These are phyloP conservation scores for Caenorhabditis drosophilae DNA, from an alignment of 2,888 invertebrate genomes.

Conservation along the genomic window DNA sequence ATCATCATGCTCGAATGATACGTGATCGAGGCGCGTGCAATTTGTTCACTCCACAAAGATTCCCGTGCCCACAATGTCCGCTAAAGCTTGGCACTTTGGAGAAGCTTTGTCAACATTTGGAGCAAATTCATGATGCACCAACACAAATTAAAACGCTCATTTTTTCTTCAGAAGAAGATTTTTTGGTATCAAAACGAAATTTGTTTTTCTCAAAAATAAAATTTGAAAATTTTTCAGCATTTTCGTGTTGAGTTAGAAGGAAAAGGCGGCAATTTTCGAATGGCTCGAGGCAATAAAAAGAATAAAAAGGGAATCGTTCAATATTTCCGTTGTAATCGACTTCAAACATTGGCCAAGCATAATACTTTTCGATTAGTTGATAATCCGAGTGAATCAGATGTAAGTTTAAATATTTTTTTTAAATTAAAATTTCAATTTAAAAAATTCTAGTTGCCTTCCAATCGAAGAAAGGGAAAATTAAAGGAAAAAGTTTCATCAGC, in stretches of 20 bases:
- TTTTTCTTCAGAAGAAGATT: conserved; percentile 45
- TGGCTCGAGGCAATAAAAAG: conserved; percentile 57
- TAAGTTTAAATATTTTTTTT: conserved; percentile 5
- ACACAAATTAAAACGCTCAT: conserved; percentile 44
- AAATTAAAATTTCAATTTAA: background rate
- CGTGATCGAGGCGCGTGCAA: conserved; percentile 52
- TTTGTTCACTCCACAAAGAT: conserved; percentile 51
- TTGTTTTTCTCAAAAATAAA: background rate
- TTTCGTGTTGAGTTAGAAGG: conserved; percentile 53
- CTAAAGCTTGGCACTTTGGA: conserved; percentile 50
- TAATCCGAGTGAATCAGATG: conserved; percentile 22
- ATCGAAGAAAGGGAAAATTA: conserved; percentile 18
- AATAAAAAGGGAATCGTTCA: conserved; percentile 47
- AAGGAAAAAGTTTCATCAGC: conserved; percentile 12
- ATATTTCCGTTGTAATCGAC: conserved; percentile 50
- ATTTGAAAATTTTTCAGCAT: background rate
- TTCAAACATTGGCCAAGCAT: conserved; percentile 29
- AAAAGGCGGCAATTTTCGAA: conserved; percentile 57
- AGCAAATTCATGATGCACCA: conserved; percentile 45
- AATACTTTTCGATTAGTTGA: conserved; percentile 30
- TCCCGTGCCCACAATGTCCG: conserved; percentile 49
- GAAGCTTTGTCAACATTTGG: conserved; percentile 51
- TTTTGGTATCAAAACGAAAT: conserved; percentile 27
- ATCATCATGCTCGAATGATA: conserved; percentile 49
- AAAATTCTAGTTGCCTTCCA: conserved; percentile 15